Conservation (phyloP, 2,888 invertebrate genomes). For the Orchestes rusci region DNA sequence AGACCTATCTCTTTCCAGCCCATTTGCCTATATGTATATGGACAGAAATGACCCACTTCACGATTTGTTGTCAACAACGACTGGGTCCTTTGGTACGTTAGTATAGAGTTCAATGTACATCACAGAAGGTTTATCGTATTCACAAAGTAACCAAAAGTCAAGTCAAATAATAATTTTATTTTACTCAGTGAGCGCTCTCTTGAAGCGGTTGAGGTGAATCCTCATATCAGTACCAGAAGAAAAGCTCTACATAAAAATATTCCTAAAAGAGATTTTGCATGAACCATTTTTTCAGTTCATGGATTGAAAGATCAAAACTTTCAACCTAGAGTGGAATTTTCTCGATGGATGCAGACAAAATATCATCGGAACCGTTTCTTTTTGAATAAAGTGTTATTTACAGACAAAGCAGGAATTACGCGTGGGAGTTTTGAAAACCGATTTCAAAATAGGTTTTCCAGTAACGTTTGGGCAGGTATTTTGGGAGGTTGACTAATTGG, state of each 20-base stretch:
- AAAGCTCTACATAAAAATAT: background rate
- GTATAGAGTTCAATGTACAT: no score
- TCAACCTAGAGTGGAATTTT: background rate
- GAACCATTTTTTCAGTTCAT: background rate
- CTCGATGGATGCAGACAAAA: background rate
- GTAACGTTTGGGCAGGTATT: conserved; percentile 6
- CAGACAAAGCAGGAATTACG: conserved; percentile 1
- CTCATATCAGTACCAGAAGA: background rate
- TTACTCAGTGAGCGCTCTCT: no score
- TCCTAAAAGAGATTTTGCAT: background rate
- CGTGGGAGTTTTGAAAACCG: conserved; percentile 1
- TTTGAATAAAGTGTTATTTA: background rate
- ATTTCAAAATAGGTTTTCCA: conserved; percentile 2
- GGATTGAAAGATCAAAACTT: background rate
- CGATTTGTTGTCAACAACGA: no score
- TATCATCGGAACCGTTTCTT: conserved; percentile 1
- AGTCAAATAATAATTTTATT: no score
- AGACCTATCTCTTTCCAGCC: no score
- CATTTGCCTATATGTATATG: no score
- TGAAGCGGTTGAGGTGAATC: background rate
- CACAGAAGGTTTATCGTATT: no score
- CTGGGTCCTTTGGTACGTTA: no score
- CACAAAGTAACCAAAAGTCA: no score
- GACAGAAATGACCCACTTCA: no score
- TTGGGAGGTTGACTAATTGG: conserved; percentile 3